Evolutionary conservation across 1,140 invertebrate genomes (phyloP).

Genomic region (Teleopsis dalmanni): DNA sequence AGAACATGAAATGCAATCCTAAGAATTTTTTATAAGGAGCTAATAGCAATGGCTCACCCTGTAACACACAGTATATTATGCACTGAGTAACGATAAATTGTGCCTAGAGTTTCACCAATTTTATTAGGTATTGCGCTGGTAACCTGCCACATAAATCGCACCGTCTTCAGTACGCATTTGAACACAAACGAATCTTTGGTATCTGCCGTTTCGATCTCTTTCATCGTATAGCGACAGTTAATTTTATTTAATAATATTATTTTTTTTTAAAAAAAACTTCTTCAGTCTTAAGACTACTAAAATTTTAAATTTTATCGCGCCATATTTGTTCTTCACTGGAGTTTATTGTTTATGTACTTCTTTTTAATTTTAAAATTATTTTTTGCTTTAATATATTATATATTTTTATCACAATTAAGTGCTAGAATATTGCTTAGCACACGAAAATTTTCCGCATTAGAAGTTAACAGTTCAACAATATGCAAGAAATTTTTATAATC

Average conservation of each 20-base stretch:
- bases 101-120: constrained; percentile 40
- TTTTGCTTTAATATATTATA: background rate
- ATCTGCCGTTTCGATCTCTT: constrained; percentile 1
- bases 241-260: background rate
- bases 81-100: constrained; percentile 39
- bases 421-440: too few relatives aligned
- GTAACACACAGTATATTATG: constrained; percentile 41
- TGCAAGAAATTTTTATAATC: background rate
- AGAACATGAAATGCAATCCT: too few relatives aligned
- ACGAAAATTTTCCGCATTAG: background rate
- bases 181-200: constrained; percentile 29
- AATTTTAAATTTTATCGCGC: background rate
- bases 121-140: constrained; percentile 36
- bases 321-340: background rate
- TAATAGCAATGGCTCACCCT: constrained; percentile 26
- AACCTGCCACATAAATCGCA: constrained; percentile 44
- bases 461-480: background rate
- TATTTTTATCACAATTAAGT: background rate
- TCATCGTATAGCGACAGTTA: background rate
- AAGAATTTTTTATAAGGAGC: too few relatives aligned
- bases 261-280: background rate
- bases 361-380: background rate
- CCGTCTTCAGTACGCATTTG: constrained; percentile 40
- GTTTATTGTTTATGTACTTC: background rate
- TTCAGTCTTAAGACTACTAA: background rate